Conservation (phyloP, 2,888 invertebrate genomes). For the Cerastoderma edule region DNA sequence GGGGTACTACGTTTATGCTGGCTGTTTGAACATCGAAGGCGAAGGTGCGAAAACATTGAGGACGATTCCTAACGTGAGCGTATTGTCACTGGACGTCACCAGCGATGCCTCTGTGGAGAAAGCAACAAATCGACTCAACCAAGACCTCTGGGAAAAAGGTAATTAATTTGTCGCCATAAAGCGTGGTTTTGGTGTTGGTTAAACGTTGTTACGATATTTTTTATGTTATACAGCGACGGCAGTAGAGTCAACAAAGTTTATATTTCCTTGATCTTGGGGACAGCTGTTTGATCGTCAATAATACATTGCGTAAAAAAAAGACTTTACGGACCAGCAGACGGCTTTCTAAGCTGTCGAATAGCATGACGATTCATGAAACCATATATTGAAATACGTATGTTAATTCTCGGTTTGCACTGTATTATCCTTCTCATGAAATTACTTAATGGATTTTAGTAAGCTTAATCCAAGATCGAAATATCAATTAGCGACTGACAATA, state of each 20-base stretch:
- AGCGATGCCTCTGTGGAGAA: conserved; percentile 55
- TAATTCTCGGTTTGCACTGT: no score
- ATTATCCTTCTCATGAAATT: no score
- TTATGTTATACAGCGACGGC: background rate
- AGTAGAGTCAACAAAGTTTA: background rate
- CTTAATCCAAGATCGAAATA: no score
- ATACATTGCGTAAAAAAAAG: background rate
- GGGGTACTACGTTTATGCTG: conserved; percentile 62
- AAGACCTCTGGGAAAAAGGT: conserved; percentile 49
- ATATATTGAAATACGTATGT: no score
- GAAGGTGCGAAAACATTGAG: conserved; percentile 59
- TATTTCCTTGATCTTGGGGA: background rate
- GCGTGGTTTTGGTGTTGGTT: background rate
- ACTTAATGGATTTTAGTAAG: no score
- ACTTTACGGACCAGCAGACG: background rate
- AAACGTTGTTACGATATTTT: background rate
- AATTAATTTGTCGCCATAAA: background rate
- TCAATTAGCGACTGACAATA: no score
- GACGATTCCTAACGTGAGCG: conserved; percentile 48
- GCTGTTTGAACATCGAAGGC: conserved; percentile 60
- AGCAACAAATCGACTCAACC: conserved; percentile 34
- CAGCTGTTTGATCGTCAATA: background rate
- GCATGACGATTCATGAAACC: no score
- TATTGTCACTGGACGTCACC: conserved; percentile 69
- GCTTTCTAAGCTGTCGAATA: no score